A percentile compares a stretch with the other conserved stretches of the same genome.
Conservation (phyloP, 2,797 vertebrate species). For the Gallirallus australis region DNA sequence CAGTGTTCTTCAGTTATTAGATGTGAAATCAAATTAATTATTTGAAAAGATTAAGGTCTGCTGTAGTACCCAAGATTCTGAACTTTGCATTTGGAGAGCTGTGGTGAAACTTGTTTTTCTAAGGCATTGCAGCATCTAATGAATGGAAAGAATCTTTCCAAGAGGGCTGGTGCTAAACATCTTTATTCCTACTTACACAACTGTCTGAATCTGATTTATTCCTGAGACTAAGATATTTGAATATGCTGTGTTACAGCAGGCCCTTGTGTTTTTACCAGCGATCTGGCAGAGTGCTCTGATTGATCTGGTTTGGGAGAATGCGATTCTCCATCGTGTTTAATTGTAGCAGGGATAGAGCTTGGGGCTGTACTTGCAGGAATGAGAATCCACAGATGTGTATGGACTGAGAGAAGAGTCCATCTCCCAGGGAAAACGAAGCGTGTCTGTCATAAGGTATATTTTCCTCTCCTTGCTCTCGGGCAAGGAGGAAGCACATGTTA, state of each 20-base stretch:
- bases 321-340: neutral
- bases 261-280: neutral
- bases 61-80: neutral
- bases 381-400: neutral
- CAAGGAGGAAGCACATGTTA: neutral
- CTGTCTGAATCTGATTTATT: neutral
- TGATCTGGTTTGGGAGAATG: fast-evolving
- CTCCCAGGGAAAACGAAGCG: neutral
- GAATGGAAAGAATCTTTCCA: neutral
- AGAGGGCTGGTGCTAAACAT: neutral
- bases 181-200: neutral
- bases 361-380: neutral
- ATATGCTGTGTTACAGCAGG: neutral
- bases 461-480: neutral
- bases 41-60: neutral
- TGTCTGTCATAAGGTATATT: neutral
- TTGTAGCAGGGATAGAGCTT: neutral
- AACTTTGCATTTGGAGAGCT: neutral
- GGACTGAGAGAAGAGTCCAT: neutral
- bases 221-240: neutral
- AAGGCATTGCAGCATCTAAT: neutral
- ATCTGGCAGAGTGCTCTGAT: neutral
- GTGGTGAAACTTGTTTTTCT: neutral
- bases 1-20: neutral
- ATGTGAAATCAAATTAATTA: neutral